These are phyloP conservation scores for Philereme transversata DNA, from an alignment of 2,888 invertebrate genomes.

Conservation along the genomic window DNA sequence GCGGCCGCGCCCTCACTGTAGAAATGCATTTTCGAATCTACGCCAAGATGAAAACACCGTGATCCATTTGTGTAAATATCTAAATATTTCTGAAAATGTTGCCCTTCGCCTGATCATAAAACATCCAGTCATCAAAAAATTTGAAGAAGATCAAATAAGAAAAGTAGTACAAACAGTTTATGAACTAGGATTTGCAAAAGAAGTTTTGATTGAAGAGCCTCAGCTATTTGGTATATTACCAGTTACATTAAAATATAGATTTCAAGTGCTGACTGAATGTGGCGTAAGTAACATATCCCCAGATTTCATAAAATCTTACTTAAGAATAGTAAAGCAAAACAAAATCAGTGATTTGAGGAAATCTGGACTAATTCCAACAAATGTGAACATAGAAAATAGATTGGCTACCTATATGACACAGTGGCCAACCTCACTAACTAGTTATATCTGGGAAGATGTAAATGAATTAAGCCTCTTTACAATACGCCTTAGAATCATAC, in stretches of 20 bases:
- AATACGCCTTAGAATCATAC: conserved; percentile 70
- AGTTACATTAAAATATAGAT: conserved; percentile 65
- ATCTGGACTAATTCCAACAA: conserved; percentile 48
- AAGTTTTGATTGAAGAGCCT: conserved; percentile 59
- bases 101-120: conserved; percentile 64
- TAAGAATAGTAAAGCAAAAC: conserved; percentile 61
- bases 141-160: conserved; percentile 52
- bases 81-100: conserved; percentile 57
- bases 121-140: conserved; percentile 62
- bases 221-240: conserved; percentile 66
- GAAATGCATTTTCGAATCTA: conserved; percentile 14
- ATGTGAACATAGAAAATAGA: conserved; percentile 69
- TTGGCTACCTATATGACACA: conserved; percentile 72
- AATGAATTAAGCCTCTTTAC: conserved; percentile 57
- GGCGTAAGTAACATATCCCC: conserved; percentile 58
- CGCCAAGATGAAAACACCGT: conserved; percentile 32
- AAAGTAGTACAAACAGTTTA: conserved; percentile 53
- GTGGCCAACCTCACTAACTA: conserved; percentile 78
- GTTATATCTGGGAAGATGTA: conserved; percentile 62
- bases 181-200: conserved; percentile 58
- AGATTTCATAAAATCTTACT: conserved; percentile 54
- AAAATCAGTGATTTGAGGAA: conserved; percentile 63
- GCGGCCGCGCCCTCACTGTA: conserved; percentile 22
- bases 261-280: conserved; percentile 71
- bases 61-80: conserved; percentile 55